Percentiles rank a stretch among this genome's conserved stretches.
phyloP scores from a whole-genome alignment of 2,888 invertebrate species.

The Hydrotaea diabolus region DNA sequence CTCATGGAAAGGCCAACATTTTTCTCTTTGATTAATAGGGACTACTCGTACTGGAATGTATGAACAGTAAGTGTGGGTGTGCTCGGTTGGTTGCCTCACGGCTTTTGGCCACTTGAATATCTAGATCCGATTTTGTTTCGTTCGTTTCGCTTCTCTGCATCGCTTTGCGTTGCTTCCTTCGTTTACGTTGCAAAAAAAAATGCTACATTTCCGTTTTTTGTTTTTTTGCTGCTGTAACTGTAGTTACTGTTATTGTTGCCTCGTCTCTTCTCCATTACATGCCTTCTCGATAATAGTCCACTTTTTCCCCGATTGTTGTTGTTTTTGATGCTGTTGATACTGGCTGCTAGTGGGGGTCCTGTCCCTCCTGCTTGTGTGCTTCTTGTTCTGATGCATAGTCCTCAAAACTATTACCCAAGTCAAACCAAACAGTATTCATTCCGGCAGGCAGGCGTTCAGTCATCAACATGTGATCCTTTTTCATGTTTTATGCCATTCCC shows the following conservation, averaged over 20 bases:
- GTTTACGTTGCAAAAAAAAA: constrained; percentile 17
- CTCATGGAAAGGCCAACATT: not conserved
- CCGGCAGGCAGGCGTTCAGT: not conserved
- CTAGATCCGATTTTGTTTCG: constrained; percentile 17
- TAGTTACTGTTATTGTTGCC: constrained; percentile 29
- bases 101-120: not conserved
- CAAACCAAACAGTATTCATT: not conserved
- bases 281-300: constrained; percentile 36
- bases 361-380: not conserved
- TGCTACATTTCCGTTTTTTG: constrained; percentile 50
- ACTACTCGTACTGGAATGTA: not conserved
- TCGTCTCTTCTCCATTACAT: constrained; percentile 50
- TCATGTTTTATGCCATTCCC: not conserved
- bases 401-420: constrained; percentile 13
- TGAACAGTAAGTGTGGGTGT: not conserved
- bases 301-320: constrained; percentile 7
- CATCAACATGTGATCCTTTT: constrained; percentile 17
- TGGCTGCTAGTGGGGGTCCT: no score
- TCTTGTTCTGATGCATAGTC: not conserved
- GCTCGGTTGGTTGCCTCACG: not conserved
- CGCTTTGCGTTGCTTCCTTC: not conserved
- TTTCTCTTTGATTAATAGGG: constrained; percentile 22
- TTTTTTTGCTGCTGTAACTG: not conserved
- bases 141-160: not conserved
- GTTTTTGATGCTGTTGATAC: not conserved